These are phyloP conservation scores for Edolisoma coerulescens DNA, from an alignment of 2,113 vertebrate species.

Conservation along the genomic window DNA sequence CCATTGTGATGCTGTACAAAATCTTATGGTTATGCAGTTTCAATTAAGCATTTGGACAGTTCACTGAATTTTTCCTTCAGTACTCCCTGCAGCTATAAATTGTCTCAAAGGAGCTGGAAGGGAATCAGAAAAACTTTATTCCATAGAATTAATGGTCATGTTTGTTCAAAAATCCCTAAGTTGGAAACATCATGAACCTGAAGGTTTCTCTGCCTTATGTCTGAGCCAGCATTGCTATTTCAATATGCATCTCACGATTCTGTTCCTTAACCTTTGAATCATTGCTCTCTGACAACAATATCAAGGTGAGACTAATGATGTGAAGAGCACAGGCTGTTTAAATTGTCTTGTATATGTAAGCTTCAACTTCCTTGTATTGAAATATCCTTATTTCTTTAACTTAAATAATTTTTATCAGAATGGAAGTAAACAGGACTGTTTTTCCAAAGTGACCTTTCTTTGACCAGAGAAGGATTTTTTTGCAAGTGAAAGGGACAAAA, in stretches of 20 bases:
- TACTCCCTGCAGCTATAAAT: not conserved
- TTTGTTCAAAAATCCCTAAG: not conserved
- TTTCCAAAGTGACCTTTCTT: not conserved
- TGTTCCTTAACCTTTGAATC: not conserved
- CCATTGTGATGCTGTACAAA: not conserved
- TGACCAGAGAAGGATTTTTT: not conserved
- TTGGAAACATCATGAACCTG: not conserved
- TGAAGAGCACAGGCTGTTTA: not conserved
- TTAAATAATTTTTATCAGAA: not conserved
- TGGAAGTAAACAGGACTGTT: not conserved
- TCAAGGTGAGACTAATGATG: not conserved
- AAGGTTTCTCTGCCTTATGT: not conserved
- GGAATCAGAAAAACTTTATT: slow-evolving; percentile 6
- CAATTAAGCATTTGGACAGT: slow-evolving; percentile 20
- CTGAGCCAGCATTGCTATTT: not conserved
- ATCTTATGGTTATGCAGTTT: not conserved
- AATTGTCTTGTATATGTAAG: not conserved
- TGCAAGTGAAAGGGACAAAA: not conserved
- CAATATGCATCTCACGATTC: not conserved
- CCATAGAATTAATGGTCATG: not conserved
- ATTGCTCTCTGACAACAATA: not conserved
- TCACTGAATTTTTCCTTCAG: slow-evolving; percentile 11
- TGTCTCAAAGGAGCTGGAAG: slow-evolving; percentile 20
- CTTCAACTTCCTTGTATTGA: not conserved
- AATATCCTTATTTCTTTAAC: not conserved